phyloP scores from a whole-genome alignment of 2,797 vertebrate genomes.

The Muraenolepis orangiensis region DNA sequence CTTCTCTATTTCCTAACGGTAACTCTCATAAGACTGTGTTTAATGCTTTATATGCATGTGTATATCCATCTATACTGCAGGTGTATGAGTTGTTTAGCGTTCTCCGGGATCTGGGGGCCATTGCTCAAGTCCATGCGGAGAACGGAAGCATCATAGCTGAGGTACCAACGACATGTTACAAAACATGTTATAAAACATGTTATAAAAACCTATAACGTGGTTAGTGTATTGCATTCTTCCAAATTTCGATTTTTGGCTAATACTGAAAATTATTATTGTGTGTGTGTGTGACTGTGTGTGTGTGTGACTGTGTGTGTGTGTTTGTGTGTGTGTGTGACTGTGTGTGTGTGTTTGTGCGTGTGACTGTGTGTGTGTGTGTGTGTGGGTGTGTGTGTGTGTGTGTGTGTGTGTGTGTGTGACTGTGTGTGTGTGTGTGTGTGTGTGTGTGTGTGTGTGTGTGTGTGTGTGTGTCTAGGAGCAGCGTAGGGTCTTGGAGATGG shows the following conservation, averaged over 20 bases:
- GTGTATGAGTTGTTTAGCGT: slow-evolving; percentile 96
- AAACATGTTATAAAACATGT: no score
- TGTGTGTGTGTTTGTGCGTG: slow-evolving; percentile 1
- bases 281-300: background rate
- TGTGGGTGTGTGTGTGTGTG: background rate
- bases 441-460: slow-evolving; percentile 8
- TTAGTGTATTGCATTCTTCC: background rate
- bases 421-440: slow-evolving; percentile 1
- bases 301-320: background rate
- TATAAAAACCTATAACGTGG: background rate
- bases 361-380: background rate
- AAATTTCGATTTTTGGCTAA: background rate
- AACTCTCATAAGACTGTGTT: no score
- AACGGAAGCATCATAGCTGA: slow-evolving; percentile 97
- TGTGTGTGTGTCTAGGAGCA: slow-evolving; percentile 80
- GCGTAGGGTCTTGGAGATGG: slow-evolving; percentile 89
- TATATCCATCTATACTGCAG: slow-evolving; percentile 63
- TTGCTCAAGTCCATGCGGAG: slow-evolving; percentile 96
- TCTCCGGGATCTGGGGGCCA: slow-evolving; percentile 93
- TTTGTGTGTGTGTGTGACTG: background rate
- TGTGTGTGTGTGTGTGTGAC: background rate
- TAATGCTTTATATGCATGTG: background rate
- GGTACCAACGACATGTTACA: no score
- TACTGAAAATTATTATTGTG: background rate
- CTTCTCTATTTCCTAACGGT: no score